Evolutionary conservation across 2,113 vertebrate species (phyloP).

Genomic region (Pao palembangensis): DNA sequence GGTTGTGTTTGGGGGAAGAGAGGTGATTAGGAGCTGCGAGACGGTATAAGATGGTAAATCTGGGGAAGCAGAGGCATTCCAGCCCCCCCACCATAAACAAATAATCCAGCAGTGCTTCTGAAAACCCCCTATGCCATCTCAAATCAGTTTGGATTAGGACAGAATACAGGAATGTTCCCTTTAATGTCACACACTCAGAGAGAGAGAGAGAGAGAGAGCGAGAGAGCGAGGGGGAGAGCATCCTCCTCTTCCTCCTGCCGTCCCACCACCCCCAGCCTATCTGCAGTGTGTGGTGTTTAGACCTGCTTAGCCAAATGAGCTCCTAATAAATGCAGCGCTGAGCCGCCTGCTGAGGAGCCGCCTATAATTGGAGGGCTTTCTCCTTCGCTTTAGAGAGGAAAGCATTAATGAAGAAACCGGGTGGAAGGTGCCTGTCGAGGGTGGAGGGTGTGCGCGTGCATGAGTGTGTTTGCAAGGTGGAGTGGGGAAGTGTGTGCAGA

Average conservation of each 20-base stretch:
- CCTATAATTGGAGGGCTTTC: slow-evolving; percentile 70
- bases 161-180: slow-evolving; percentile 71
- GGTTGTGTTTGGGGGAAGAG: slow-evolving; percentile 65
- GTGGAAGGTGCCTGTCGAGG: slow-evolving; percentile 50
- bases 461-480: slow-evolving; percentile 44
- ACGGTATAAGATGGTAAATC: slow-evolving; percentile 71
- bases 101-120: slow-evolving; percentile 71
- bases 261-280: slow-evolving; percentile 2
- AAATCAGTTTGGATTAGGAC: slow-evolving; percentile 78
- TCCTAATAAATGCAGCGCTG: slow-evolving; percentile 68
- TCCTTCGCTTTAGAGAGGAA: slow-evolving; percentile 57
- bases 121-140: slow-evolving; percentile 58
- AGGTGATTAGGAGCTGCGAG: slow-evolving; percentile 62
- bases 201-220: slow-evolving; percentile 15
- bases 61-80: slow-evolving; percentile 62
- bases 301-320: slow-evolving; percentile 74
- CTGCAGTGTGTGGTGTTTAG: slow-evolving; percentile 60
- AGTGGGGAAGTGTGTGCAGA: slow-evolving; percentile 41
- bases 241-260: slow-evolving; percentile 24
- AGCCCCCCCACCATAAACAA: slow-evolving; percentile 70
- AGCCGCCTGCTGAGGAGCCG: slow-evolving; percentile 56
- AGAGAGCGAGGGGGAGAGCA: slow-evolving; percentile 26
- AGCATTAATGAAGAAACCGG: slow-evolving; percentile 63
- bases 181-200: slow-evolving; percentile 65
- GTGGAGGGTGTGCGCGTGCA: slow-evolving; percentile 29